Percentiles rank a stretch among this genome's conserved stretches.
These are phyloP conservation scores for Mastomys coucha DNA, from an alignment of 2,113 vertebrate genomes.

Conservation along the genomic window DNA sequence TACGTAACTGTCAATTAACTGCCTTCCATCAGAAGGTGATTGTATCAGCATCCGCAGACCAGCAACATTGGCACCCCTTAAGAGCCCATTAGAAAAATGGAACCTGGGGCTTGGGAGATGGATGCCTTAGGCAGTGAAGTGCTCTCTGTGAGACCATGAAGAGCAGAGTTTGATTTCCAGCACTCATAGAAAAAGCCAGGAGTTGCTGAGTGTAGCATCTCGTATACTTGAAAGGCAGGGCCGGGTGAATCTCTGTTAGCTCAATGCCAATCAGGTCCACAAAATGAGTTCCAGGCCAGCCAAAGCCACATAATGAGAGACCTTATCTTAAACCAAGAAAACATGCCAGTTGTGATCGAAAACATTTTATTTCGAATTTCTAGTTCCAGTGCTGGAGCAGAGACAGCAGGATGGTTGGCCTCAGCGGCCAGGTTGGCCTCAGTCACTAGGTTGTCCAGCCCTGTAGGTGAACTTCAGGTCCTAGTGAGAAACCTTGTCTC, in stretches of 20 bases:
- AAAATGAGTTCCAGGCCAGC: background rate
- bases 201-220: background rate
- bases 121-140: background rate
- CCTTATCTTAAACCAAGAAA: background rate
- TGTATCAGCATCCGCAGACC: background rate
- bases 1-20: background rate
- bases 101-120: background rate
- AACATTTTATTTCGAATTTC: background rate
- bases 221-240: background rate
- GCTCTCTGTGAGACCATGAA: background rate
- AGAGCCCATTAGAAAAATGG: background rate
- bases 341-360: background rate
- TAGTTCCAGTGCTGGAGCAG: background rate
- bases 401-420: background rate
- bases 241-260: background rate
- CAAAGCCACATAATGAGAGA: background rate
- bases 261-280: background rate
- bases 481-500: background rate
- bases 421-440: background rate
- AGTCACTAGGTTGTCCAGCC: background rate
- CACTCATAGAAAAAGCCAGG: background rate
- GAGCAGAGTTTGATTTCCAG: background rate
- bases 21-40: background rate
- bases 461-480: background rate
- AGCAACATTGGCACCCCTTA: background rate